These are phyloP conservation scores for Cetoscarus ocellatus DNA, from an alignment of 2,797 vertebrate species.

Conservation along the genomic window DNA sequence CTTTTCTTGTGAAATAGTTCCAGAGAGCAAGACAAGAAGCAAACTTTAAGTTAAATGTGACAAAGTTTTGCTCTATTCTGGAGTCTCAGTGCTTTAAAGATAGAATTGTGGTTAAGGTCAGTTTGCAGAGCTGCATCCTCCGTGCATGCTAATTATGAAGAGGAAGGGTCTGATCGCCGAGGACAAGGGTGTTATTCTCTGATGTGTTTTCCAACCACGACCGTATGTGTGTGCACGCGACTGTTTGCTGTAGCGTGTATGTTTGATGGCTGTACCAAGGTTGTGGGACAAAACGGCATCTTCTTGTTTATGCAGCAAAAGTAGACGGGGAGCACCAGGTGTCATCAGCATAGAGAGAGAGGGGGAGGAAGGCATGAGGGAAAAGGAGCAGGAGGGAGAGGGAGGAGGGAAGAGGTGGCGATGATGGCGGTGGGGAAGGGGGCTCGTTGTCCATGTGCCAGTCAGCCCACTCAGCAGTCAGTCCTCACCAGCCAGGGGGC, in stretches of 20 bases:
- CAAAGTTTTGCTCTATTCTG: neutral
- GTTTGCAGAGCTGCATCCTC: conserved; percentile 6
- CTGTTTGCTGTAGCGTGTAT: conserved; percentile 22
- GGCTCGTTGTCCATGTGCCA: conserved; percentile 58
- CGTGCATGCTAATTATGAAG: conserved; percentile 44
- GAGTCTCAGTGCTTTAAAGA: neutral
- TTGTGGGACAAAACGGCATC: conserved; percentile 47
- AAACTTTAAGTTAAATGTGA: neutral
- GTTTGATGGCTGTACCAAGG: conserved; percentile 39
- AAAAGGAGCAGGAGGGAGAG: conserved; percentile 36
- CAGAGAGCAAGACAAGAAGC: neutral
- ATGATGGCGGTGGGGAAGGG: neutral
- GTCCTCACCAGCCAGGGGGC: conserved; percentile 53
- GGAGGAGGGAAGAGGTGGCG: neutral
- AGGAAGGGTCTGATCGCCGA: conserved; percentile 28
- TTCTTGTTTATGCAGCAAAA: conserved; percentile 68
- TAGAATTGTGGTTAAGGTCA: conserved; percentile 14
- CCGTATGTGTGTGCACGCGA: conserved; percentile 6
- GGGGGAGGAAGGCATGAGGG: conserved; percentile 34
- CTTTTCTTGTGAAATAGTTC: neutral
- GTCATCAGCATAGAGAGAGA: conserved; percentile 50
- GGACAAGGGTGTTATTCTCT: conserved; percentile 46
- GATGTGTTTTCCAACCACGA: conserved; percentile 15
- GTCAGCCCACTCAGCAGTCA: conserved; percentile 75
- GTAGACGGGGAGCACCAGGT: conserved; percentile 41